phyloP scores from a whole-genome alignment of 2,113 vertebrate genomes.

The Odocoileus virginianus region DNA sequence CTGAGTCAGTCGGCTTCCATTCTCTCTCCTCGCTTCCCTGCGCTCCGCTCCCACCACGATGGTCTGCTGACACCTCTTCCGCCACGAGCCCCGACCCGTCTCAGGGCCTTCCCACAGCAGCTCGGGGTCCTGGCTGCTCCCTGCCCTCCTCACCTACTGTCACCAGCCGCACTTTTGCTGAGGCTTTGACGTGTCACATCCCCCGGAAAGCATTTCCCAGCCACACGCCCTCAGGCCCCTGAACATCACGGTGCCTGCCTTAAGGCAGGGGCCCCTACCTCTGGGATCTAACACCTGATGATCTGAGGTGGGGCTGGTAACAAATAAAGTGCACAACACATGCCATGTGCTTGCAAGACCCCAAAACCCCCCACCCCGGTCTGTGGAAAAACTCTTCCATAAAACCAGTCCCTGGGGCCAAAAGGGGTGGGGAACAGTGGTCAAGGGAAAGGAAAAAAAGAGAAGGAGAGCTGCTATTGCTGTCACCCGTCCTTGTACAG shows the following conservation, averaged over 20 bases:
- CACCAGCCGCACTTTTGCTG: not conserved
- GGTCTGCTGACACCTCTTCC: not conserved
- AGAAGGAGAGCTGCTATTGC: not conserved
- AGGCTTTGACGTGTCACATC: not conserved
- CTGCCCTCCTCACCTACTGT: no score
- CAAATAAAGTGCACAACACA: not conserved
- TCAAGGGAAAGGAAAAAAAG: not conserved
- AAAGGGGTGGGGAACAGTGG: not conserved
- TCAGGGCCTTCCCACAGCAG: not conserved
- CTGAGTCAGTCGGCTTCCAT: not conserved
- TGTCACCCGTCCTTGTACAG: not conserved
- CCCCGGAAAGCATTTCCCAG: not conserved
- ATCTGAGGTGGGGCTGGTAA: not conserved
- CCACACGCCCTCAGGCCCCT: not conserved
- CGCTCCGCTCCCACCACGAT: no score
- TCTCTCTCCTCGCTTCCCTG: not conserved
- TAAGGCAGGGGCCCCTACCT: not conserved
- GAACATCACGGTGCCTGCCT: not conserved
- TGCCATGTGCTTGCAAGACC: not conserved
- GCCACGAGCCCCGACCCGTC: accelerated
- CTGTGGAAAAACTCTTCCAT: not conserved
- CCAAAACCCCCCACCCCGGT: not conserved
- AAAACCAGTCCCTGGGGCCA: not conserved
- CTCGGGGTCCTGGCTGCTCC: not conserved
- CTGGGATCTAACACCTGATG: not conserved